Evolutionary conservation across 2,113 vertebrate genomes (phyloP).

Genomic region (Puffinus mauretanicus): DNA sequence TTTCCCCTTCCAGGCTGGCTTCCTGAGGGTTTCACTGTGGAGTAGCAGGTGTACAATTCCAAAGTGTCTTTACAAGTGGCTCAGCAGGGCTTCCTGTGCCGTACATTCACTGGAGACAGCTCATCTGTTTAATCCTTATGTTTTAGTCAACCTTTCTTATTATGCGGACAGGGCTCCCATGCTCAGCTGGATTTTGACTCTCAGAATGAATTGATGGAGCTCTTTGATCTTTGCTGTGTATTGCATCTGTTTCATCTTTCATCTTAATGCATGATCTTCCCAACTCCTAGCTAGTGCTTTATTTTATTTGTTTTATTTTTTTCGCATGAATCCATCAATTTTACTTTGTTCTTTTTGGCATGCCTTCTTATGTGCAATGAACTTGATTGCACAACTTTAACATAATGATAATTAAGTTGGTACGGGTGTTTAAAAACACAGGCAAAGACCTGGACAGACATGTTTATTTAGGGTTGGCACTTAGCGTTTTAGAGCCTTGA

Average conservation of each 20-base stretch:
- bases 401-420: neutral
- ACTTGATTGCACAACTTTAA: conserved; percentile 5
- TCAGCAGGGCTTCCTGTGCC: conserved; percentile 73
- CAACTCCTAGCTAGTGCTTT: conserved; percentile 33
- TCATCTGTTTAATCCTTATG: conserved; percentile 85
- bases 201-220: conserved; percentile 78
- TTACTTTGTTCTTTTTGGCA: conserved; percentile 46
- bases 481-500: neutral
- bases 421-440: neutral
- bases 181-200: conserved; percentile 83
- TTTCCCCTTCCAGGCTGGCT: conserved; percentile 60
- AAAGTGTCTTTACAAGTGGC: conserved; percentile 79
- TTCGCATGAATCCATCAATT: conserved; percentile 34
- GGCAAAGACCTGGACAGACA: neutral
- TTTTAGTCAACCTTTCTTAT: conserved; percentile 82
- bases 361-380: conserved; percentile 6
- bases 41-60: conserved; percentile 79
- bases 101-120: conserved; percentile 76
- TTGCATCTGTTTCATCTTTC: conserved; percentile 80
- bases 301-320: conserved; percentile 23
- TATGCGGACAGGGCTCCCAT: conserved; percentile 74
- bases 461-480: neutral
- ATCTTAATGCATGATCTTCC: conserved; percentile 68
- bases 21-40: conserved; percentile 67
- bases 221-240: conserved; percentile 81